A percentile compares a stretch with the other conserved stretches of the same genome.
Conservation (phyloP, 2,888 invertebrate genomes). For the Heliothis peltigera region DNA sequence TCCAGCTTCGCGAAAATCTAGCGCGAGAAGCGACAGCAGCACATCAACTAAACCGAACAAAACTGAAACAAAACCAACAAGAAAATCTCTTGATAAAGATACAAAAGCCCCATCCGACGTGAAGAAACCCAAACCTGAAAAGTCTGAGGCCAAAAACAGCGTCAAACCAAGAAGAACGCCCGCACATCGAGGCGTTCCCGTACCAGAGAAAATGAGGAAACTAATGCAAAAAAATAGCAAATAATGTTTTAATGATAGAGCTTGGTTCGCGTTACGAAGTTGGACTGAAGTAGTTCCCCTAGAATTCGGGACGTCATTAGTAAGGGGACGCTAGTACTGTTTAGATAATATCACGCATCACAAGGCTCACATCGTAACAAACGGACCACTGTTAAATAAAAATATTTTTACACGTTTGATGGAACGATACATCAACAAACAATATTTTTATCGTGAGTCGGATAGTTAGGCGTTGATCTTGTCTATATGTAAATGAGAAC, state of each 20-base stretch:
- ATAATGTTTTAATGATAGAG: slow-evolving; percentile 60
- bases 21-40: slow-evolving; percentile 57
- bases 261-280: slow-evolving; percentile 60
- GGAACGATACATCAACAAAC: slow-evolving; percentile 69
- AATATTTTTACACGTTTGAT: slow-evolving; percentile 85
- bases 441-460: slow-evolving; percentile 77
- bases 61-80: slow-evolving; percentile 53
- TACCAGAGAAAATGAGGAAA: slow-evolving; percentile 82
- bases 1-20: slow-evolving; percentile 58
- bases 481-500: slow-evolving; percentile 81
- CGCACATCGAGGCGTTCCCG: slow-evolving; percentile 80
- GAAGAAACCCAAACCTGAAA: slow-evolving; percentile 51
- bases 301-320: slow-evolving; percentile 41
- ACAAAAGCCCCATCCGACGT: slow-evolving; percentile 51
- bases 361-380: slow-evolving; percentile 81
- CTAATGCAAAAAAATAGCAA: slow-evolving; percentile 73
- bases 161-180: slow-evolving; percentile 65
- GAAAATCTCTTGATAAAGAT: slow-evolving; percentile 67
- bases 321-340: slow-evolving; percentile 75
- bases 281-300: slow-evolving; percentile 53
- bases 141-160: slow-evolving; percentile 52
- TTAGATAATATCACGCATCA: slow-evolving; percentile 77
- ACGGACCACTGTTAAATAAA: slow-evolving; percentile 86
- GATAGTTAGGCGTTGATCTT: slow-evolving; percentile 73
- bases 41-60: slow-evolving; percentile 48